These are phyloP conservation scores for Pammene aurita DNA, from an alignment of 2,888 invertebrate genomes.

Conservation along the genomic window DNA sequence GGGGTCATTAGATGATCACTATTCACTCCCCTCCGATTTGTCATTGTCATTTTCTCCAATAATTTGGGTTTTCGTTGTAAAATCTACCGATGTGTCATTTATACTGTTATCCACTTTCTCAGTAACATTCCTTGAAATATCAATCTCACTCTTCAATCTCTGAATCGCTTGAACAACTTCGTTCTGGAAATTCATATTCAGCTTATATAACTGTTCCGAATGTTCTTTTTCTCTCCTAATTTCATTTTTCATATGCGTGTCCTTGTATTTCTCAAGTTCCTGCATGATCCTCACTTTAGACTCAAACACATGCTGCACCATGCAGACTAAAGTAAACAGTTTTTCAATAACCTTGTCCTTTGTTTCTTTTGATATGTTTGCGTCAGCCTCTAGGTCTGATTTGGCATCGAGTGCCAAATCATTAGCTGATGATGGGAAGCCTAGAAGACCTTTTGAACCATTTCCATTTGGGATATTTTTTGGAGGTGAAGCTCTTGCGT, in stretches of 20 bases:
- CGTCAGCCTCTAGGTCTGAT: slow-evolving; percentile 75
- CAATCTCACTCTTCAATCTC: slow-evolving; percentile 72
- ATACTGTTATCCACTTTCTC: slow-evolving; percentile 52
- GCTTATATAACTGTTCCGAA: slow-evolving; percentile 74
- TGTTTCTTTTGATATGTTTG: slow-evolving; percentile 70
- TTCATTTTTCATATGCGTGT: slow-evolving; percentile 73
- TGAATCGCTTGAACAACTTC: slow-evolving; percentile 77
- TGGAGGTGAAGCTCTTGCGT: slow-evolving; percentile 52
- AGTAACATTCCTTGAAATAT: slow-evolving; percentile 65
- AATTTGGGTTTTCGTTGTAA: slow-evolving; percentile 51
- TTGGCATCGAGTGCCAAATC: slow-evolving; percentile 76
- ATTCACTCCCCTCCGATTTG: slow-evolving; percentile 11
- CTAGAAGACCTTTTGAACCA: slow-evolving; percentile 67
- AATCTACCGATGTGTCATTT: slow-evolving; percentile 64
- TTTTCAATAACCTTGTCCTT: slow-evolving; percentile 78
- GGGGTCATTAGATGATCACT: slow-evolving; percentile 13
- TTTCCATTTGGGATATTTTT: slow-evolving; percentile 55
- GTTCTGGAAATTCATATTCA: slow-evolving; percentile 77
- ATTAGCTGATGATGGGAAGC: slow-evolving; percentile 78
- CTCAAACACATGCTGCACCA: slow-evolving; percentile 78
- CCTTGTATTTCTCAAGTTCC: slow-evolving; percentile 76
- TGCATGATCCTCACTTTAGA: slow-evolving; percentile 76
- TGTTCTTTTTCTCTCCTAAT: slow-evolving; percentile 73
- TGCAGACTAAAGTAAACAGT: slow-evolving; percentile 71
- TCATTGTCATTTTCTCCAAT: slow-evolving; percentile 10